These are phyloP conservation scores for Platysteira castanea DNA, from an alignment of 2,113 vertebrate genomes.

Conservation along the genomic window DNA sequence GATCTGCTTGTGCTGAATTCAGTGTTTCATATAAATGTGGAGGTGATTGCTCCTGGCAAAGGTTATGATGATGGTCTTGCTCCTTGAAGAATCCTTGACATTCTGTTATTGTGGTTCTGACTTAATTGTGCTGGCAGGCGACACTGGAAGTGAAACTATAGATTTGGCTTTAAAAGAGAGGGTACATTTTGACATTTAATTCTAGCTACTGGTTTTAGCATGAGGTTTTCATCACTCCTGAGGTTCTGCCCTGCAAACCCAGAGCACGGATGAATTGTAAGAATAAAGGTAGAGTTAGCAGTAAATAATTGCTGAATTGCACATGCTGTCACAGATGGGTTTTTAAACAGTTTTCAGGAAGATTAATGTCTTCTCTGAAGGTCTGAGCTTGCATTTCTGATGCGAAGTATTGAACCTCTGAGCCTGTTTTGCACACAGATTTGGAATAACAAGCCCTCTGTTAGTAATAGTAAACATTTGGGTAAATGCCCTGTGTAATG, in stretches of 20 bases:
- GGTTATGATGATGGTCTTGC: neutral
- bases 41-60: neutral
- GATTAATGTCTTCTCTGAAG: neutral
- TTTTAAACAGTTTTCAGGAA: neutral
- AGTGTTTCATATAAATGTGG: accelerated
- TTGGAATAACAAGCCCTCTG: neutral
- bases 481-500: neutral
- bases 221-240: neutral
- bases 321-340: neutral
- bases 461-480: neutral
- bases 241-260: neutral
- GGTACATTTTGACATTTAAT: neutral
- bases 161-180: neutral
- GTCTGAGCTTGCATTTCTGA: neutral
- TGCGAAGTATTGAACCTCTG: neutral
- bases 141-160: accelerated
- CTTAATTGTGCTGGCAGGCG: neutral
- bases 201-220: neutral
- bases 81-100: neutral
- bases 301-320: neutral
- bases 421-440: neutral
- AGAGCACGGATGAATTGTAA: neutral
- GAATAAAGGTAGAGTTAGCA: neutral
- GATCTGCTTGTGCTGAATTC: neutral
- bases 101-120: neutral